phyloP scores from a whole-genome alignment of 2,888 invertebrate species.

The Rhopalosiphum nymphaeae region DNA sequence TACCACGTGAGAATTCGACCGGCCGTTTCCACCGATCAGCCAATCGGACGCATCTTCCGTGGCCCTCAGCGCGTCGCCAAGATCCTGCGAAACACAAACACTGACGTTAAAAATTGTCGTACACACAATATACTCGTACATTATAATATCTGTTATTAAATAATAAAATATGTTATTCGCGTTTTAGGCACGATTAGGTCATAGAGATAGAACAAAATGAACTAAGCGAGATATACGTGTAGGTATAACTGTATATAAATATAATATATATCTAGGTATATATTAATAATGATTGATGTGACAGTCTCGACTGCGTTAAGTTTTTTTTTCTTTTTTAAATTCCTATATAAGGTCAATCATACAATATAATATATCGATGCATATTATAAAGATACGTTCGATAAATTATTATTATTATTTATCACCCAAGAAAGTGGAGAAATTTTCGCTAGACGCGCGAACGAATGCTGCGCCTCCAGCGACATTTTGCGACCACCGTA shows the following conservation, averaged over 20 bases:
- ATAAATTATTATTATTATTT: background rate
- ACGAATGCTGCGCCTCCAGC: background rate
- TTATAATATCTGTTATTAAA: background rate
- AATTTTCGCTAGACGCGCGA: conserved; percentile 19
- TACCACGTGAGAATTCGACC: conserved; percentile 79
- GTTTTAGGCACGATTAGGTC: background rate
- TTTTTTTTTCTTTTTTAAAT: background rate
- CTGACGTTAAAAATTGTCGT: background rate
- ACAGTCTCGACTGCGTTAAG: background rate
- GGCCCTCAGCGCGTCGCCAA: conserved; percentile 75
- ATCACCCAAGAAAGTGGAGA: conserved; percentile 26
- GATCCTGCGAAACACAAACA: conserved; percentile 72
- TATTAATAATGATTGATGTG: background rate
- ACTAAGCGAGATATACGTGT: background rate
- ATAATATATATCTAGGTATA: no score
- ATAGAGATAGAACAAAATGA: background rate
- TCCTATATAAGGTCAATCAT: background rate
- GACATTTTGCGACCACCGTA: conserved; percentile 26
- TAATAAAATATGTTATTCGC: background rate
- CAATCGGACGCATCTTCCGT: conserved; percentile 73
- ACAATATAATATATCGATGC: background rate
- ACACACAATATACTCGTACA: background rate
- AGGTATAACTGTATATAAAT: no score
- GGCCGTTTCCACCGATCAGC: conserved; percentile 70
- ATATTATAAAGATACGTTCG: background rate